Percentiles rank a stretch among this genome's conserved stretches.
These are phyloP conservation scores for Pyrocoelia pectoralis DNA, from an alignment of 2,888 invertebrate genomes.

Conservation along the genomic window DNA sequence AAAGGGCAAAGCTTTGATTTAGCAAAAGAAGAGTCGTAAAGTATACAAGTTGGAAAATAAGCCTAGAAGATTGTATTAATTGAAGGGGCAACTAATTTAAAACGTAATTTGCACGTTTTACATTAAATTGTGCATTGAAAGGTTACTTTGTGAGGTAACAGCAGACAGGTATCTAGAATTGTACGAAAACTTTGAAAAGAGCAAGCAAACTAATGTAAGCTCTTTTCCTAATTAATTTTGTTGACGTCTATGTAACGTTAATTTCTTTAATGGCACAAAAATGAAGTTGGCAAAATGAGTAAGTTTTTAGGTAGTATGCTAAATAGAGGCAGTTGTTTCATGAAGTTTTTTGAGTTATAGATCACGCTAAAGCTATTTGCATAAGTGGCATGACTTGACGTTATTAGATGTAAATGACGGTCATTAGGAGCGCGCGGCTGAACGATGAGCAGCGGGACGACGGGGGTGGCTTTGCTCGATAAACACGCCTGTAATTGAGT, in stretches of 20 bases:
- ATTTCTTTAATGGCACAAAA: slow-evolving; percentile 15
- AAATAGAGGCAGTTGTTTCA: slow-evolving; percentile 22
- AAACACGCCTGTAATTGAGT: slow-evolving; percentile 51
- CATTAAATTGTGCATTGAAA: slow-evolving; percentile 1
- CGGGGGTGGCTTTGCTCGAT: slow-evolving; percentile 46
- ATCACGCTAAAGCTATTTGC: slow-evolving; percentile 39
- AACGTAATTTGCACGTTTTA: neutral
- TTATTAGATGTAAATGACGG: slow-evolving; percentile 50
- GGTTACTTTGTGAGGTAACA: neutral
- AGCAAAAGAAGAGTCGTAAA: no score
- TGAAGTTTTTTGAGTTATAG: slow-evolving; percentile 35
- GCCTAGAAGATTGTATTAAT: neutral
- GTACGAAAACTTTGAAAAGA: neutral
- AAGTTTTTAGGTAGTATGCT: slow-evolving; percentile 8
- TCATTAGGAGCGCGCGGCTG: slow-evolving; percentile 46
- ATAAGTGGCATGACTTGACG: slow-evolving; percentile 46
- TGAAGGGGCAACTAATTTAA: neutral
- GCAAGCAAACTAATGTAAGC: slow-evolving; percentile 14
- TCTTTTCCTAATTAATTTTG: slow-evolving; percentile 12
- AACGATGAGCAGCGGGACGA: slow-evolving; percentile 42
- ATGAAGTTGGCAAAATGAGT: slow-evolving; percentile 9
- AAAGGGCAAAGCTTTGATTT: no score
- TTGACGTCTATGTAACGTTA: slow-evolving; percentile 12
- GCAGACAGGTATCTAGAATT: neutral
- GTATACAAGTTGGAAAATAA: neutral